These are phyloP conservation scores for Eulemur albifrons DNA, from an alignment of 2,797 vertebrate genomes.

Conservation along the genomic window DNA sequence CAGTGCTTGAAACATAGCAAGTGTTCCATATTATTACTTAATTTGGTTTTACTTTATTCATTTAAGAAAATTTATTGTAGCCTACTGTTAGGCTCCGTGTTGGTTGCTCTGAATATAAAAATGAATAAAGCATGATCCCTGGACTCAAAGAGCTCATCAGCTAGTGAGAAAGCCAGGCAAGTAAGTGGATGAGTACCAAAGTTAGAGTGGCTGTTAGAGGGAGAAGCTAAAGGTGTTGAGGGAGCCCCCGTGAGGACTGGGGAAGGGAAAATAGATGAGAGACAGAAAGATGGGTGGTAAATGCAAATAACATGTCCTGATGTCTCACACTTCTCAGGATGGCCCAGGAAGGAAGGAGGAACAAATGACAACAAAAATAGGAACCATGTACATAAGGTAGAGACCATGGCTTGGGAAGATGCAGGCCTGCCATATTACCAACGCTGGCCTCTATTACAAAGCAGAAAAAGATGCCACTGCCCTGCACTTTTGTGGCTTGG, in stretches of 20 bases:
- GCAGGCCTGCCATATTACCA: neutral
- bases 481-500: neutral
- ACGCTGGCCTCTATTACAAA: neutral
- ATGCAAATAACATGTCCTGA: neutral
- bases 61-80: neutral
- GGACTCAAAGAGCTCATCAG: neutral
- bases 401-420: neutral
- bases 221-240: neutral
- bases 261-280: neutral
- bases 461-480: neutral
- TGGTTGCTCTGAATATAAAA: neutral
- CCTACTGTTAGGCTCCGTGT: neutral
- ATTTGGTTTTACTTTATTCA: neutral
- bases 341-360: neutral
- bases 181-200: neutral
- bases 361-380: neutral
- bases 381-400: neutral
- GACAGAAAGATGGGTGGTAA: neutral
- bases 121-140: neutral
- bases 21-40: neutral
- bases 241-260: accelerated
- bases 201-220: accelerated
- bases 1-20: neutral
- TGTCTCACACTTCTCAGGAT: neutral
- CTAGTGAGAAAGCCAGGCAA: neutral